Evolutionary conservation across 2,888 invertebrate species (phyloP).

Genomic region (Platypus cylindrus): DNA sequence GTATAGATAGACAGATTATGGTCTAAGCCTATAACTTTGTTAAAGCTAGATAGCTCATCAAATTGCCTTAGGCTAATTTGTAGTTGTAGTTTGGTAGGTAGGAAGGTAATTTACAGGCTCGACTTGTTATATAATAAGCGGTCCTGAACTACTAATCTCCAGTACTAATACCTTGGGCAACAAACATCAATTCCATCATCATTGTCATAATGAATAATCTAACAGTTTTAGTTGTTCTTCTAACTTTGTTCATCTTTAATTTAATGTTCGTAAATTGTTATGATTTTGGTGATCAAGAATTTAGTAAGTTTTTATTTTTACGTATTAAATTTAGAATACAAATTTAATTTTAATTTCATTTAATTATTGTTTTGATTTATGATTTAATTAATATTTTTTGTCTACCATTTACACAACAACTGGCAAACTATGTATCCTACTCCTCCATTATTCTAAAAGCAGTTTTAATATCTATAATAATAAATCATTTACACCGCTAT

Average conservation of each 20-base stretch:
- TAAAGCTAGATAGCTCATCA: slow-evolving; percentile 1
- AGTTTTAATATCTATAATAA: no score
- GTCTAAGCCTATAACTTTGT: slow-evolving; percentile 1
- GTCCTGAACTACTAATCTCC: slow-evolving; percentile 15
- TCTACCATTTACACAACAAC: no score
- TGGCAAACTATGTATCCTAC: no score
- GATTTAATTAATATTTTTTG: no score
- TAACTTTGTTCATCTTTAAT: slow-evolving; percentile 14
- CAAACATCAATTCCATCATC: no score
- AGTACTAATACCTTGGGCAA: slow-evolving; percentile 15
- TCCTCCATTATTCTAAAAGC: no score
- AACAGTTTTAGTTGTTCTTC: slow-evolving; percentile 14
- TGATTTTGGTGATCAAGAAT: slow-evolving; percentile 28
- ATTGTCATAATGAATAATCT: slow-evolving; percentile 18
- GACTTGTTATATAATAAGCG: slow-evolving; percentile 19
- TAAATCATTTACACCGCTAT: no score
- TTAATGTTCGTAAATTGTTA: slow-evolving; percentile 22
- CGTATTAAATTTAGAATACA: not conserved
- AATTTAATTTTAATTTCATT: not conserved
- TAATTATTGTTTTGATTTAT: slow-evolving; percentile 4
- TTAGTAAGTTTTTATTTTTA: slow-evolving; percentile 25
- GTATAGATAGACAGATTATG: no score
- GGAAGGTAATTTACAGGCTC: slow-evolving; percentile 16
- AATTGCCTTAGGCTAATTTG: slow-evolving; percentile 10
- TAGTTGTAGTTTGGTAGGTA: no score